Evolutionary conservation across 1,140 invertebrate species (phyloP).

Genomic region (Asbolus verrucosus): DNA sequence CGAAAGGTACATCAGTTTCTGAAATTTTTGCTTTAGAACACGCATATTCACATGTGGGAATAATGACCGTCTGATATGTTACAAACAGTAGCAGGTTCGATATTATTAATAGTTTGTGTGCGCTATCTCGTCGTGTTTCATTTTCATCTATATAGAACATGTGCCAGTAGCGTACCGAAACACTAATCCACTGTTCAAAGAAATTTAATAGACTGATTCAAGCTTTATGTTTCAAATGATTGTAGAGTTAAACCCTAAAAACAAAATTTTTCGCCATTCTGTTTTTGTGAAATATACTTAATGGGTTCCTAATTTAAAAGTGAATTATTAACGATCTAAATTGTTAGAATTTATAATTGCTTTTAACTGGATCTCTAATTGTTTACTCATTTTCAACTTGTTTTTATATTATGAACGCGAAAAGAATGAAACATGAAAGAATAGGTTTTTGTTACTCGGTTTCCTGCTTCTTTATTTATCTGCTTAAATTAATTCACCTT

Average conservation of each 20-base stretch:
- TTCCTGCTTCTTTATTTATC: background rate
- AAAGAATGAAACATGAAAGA: background rate
- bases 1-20: background rate
- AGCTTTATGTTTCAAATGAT: no score
- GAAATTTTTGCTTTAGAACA: background rate
- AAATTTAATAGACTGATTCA: no score
- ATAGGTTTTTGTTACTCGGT: slow-evolving; percentile 1
- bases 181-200: no score
- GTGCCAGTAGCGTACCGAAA: no score
- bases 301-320: no score
- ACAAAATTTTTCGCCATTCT: no score
- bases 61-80: slow-evolving; percentile 8
- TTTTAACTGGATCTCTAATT: background rate
- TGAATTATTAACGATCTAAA: background rate
- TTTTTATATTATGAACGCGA: background rate
- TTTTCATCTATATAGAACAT: background rate
- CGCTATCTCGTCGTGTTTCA: slow-evolving; percentile 10
- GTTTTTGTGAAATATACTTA: background rate
- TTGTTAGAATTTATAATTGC: slow-evolving; percentile 1
- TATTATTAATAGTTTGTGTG: slow-evolving; percentile 34
- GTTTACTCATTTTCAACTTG: slow-evolving; percentile 2
- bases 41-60: background rate
- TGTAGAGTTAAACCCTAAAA: background rate
- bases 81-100: slow-evolving; percentile 7
- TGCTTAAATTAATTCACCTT: slow-evolving; percentile 4